Evolutionary conservation across 2,888 invertebrate genomes (phyloP).

Genomic region (Drosophila paracracens): DNA sequence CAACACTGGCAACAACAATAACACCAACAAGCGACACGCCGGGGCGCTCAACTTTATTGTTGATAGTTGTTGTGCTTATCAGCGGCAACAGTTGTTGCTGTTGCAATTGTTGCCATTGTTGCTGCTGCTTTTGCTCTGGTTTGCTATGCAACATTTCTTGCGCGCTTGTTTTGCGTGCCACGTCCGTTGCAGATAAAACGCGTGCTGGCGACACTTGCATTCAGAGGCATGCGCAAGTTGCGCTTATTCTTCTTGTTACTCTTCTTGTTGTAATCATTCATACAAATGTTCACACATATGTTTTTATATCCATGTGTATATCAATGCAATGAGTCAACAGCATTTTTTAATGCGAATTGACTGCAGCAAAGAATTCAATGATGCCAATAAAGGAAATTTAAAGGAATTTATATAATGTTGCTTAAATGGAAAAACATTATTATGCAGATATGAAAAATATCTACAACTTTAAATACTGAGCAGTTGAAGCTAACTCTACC

Average conservation of each 20-base stretch:
- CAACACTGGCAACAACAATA: conserved; percentile 6
- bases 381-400: background rate
- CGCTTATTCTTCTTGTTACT: conserved; percentile 19
- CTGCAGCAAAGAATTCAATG: background rate
- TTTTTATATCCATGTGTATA: background rate
- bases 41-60: conserved; percentile 63
- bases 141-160: conserved; percentile 47
- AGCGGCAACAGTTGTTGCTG: conserved; percentile 46
- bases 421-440: background rate
- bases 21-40: conserved; percentile 42
- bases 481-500: background rate
- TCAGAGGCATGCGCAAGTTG: conserved; percentile 32
- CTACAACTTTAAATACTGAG: background rate
- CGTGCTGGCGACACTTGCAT: conserved; percentile 71
- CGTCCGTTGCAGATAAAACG: conserved; percentile 78
- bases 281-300: conserved; percentile 4
- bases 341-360: background rate
- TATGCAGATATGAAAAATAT: background rate
- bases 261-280: conserved; percentile 38
- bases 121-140: conserved; percentile 22
- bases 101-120: conserved; percentile 20
- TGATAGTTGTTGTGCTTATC: conserved; percentile 64
- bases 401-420: background rate
- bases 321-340: background rate
- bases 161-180: conserved; percentile 56